Conservation (phyloP, 2,888 invertebrate genomes). For the Megastigmus dorsalis region DNA sequence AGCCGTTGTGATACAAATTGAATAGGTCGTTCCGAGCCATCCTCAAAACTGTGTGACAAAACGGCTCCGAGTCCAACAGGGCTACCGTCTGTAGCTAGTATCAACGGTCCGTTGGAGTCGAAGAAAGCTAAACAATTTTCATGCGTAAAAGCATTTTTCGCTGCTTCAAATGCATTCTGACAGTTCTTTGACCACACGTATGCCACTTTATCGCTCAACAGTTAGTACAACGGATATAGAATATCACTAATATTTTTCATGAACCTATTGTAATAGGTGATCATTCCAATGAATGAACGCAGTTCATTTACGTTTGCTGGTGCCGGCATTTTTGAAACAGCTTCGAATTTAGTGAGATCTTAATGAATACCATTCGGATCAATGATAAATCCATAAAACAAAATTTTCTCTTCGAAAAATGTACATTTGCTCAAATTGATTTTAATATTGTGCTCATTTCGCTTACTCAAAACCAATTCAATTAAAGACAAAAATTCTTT, state of each 20-base stretch:
- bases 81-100: slow-evolving; percentile 39
- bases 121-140: slow-evolving; percentile 54
- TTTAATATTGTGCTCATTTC: slow-evolving; percentile 22
- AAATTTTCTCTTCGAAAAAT: slow-evolving; percentile 34
- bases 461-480: slow-evolving; percentile 3
- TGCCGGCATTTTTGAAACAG: slow-evolving; percentile 57
- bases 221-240: slow-evolving; percentile 10
- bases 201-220: not conserved
- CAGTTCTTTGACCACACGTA: slow-evolving; percentile 7
- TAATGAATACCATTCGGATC: slow-evolving; percentile 47
- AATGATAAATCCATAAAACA: slow-evolving; percentile 44
- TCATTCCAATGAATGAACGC: slow-evolving; percentile 43
- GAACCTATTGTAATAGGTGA: slow-evolving; percentile 43
- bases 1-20: too few species aligned
- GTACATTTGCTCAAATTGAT: slow-evolving; percentile 25
- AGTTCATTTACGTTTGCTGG: slow-evolving; percentile 36
- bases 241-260: slow-evolving; percentile 33
- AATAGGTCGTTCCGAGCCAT: not conserved
- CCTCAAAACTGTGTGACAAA: slow-evolving; percentile 2
- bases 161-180: slow-evolving; percentile 10
- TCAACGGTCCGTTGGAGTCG: slow-evolving; percentile 52
- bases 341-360: slow-evolving; percentile 29
- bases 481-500: not conserved
- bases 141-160: slow-evolving; percentile 59
- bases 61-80: slow-evolving; percentile 29